phyloP scores from a whole-genome alignment of 2,888 invertebrate genomes.

The Melanostoma mellinum region DNA sequence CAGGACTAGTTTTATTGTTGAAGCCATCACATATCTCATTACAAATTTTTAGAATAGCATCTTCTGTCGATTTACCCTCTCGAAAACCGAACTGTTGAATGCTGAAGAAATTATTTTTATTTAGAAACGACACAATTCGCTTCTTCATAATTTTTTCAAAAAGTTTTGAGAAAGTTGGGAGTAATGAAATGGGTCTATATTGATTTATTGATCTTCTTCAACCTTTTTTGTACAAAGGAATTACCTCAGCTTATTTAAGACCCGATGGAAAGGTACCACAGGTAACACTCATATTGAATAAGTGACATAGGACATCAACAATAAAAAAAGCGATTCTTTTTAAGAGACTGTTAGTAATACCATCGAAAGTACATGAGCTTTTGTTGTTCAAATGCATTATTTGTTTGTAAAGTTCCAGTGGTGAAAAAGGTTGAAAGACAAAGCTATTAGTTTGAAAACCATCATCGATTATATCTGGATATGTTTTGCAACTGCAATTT shows the following conservation, averaged over 20 bases:
- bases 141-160: too few relatives aligned
- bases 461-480: neutral
- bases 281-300: constrained; percentile 29
- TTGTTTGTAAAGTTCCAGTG: constrained; percentile 3
- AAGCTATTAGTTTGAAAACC: constrained; percentile 12
- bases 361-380: constrained; percentile 1
- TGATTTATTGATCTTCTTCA: too few relatives aligned
- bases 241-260: constrained; percentile 2
- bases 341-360: constrained; percentile 5
- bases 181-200: too few relatives aligned
- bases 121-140: neutral
- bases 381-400: constrained; percentile 20
- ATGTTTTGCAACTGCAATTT: constrained; percentile 18
- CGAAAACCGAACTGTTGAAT: neutral
- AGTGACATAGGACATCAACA: neutral
- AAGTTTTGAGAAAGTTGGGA: too few relatives aligned
- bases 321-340: constrained; percentile 7
- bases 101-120: neutral
- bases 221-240: constrained; percentile 15
- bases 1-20: too few relatives aligned
- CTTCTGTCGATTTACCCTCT: constrained; percentile 1
- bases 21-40: too few relatives aligned
- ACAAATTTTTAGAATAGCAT: neutral
- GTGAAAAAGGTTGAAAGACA: constrained; percentile 4
- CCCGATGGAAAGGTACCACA: neutral